Base-by-base conservation (phyloP, 2,797 vertebrate species). In the Anisognathus igniventris region DNA sequence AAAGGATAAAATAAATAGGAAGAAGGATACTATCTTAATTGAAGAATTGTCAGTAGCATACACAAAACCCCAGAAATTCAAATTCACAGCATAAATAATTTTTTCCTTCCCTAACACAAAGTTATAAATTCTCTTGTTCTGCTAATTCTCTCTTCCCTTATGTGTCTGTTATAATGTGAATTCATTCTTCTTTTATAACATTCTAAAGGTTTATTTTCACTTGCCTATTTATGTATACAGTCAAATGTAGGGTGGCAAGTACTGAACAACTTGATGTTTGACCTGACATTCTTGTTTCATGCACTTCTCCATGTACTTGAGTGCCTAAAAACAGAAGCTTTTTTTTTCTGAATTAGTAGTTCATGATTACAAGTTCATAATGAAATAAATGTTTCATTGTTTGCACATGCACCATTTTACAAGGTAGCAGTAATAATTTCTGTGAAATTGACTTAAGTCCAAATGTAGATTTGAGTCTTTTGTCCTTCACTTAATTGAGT, bases 51-150 rank as follows among this genome's bases (percentile, higher is more conserved):
- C 68, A 68, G 15, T 56, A 88, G 37, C 20, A 18, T 28, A 78
- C 19, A n/a, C 10, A 67, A 75, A 95, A 50, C 50, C 20, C 13
- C 24, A 84, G 20, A 86, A 93, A 75, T 88, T 82, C 35, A 68
- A 58, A 73, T 75, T 66, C 67, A 56, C 35, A 47, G 24, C 50
- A 62, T n/a, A 47, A 71, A 6, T 71, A 12, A 67, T 71, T 92
- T 47, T 48, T 6, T 70, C 12, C 50, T 64, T 77, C 18, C 18
- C 7, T 51, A 44, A 13, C 10, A 72, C 5, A 12, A 88, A 73
- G 21, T 60, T 91, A 57, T 45, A 76, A 70, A 37, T 47, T 61
- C 9, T 73, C 20, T 40, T 27, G 0, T 66, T 86, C 12, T 10
- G 42, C 14, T 62, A 51, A 37, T 73, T 82, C 16, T 78, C 57